phyloP scores from a whole-genome alignment of 2,888 invertebrate genomes.

The Diaphora mendica region DNA sequence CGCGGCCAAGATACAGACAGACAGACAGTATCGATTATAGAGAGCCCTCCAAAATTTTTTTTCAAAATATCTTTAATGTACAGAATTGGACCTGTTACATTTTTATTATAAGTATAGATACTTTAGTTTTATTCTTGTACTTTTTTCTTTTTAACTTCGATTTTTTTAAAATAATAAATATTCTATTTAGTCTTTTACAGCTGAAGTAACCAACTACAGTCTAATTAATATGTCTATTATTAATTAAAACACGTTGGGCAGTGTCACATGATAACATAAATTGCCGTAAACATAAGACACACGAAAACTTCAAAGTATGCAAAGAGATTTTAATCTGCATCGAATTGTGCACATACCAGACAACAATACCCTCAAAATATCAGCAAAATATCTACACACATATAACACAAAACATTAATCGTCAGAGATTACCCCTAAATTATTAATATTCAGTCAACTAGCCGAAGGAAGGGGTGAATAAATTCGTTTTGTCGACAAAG shows the following conservation, averaged over 20 bases:
- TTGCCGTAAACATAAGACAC: not conserved
- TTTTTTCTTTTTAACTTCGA: too few relatives aligned
- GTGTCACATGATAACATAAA: not conserved
- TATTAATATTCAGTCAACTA: conserved; percentile 83
- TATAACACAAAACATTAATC: conserved; percentile 68
- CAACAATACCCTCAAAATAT: conserved; percentile 8
- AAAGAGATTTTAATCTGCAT: not conserved
- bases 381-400: conserved; percentile 43
- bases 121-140: too few relatives aligned
- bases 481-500: conserved; percentile 61
- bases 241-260: too few relatives aligned
- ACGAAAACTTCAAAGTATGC: too few relatives aligned
- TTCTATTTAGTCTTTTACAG: not conserved
- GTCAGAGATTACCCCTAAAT: conserved; percentile 74
- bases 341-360: not conserved
- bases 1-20: too few relatives aligned
- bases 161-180: not conserved
- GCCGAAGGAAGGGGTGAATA: conserved; percentile 82
- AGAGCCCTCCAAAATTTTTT: too few relatives aligned
- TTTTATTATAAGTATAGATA: too few relatives aligned
- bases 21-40: too few relatives aligned
- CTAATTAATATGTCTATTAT: too few relatives aligned
- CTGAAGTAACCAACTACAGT: too few relatives aligned
- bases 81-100: too few relatives aligned
- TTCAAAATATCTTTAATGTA: too few relatives aligned